Base-by-base conservation (phyloP, 2,888 invertebrate genomes). In the Phrixothrix hirtus region DNA sequence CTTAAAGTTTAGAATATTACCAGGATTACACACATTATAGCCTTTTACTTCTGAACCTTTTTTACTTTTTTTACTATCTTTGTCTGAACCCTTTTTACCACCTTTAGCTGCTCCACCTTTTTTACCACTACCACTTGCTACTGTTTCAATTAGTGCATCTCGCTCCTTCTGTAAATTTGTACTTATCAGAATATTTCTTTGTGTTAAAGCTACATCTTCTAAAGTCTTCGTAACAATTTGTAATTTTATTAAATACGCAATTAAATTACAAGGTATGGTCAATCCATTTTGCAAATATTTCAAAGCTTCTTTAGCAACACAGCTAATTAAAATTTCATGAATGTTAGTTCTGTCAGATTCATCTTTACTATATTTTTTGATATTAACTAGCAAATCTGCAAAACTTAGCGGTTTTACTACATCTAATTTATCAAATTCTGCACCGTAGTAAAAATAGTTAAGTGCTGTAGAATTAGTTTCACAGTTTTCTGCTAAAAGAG, bases 181-280 rank as follows among this genome's bases (percentile, higher is more conserved):
- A 5, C 26, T 36, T 13, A 11, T 3, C 11, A 27, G 9, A 1
- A 50, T 5, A 7, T 35, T n/a, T 7, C 37, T 32, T 30, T 52
- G 39, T 0, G 11, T 32, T 21, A 12, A n/a, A 6, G 16, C 11
- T 7, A 48, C 36, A 27, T 56, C 56, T 21, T 52, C 21, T n/a
- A 48, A 26, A 10, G 52, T 41, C 14, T 10, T 30, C 3, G 32
- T 29, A 1, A 35, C 15, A 9, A 56, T 41, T 26, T 56, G 44
- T 10, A 52, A 26, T 25, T 52, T 56, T 1, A 56, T 44, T 32
- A 56, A 47, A 9, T 26, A 14, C 5, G 36, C 44, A 16, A 56
- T 17, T 25, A 42, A 21, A 2, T 17, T 2, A 4, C 25, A 16
- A 5, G 56, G 52, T 13, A 56, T 31, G 3, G 10, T 1, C 34